Base-by-base conservation (phyloP, 2,888 invertebrate species). In the Apotomis turbidana region DNA sequence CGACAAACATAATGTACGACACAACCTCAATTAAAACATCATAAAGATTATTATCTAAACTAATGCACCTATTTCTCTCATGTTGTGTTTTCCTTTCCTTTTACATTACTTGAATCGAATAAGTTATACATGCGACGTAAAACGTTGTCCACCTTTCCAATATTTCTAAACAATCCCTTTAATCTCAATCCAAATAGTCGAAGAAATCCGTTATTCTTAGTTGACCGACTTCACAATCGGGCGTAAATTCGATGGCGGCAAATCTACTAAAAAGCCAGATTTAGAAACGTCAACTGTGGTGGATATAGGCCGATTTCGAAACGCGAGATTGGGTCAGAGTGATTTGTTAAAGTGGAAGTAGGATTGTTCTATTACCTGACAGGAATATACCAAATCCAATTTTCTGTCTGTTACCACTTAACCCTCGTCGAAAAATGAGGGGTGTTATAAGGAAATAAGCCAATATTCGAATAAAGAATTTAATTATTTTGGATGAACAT, bases 261-360 rank as follows among this genome's bases (percentile, higher is more conserved):
- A 71, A 62, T 67, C 71, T 55, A 59, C 58, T 70, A 71, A 57
- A 71, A 57, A 71, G 38, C 67, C 71, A 55, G 67, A 71, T 67
- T 71, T 71, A 71, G 71, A 70, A 70, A 58, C 70, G 70, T 70
- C 70, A 70, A 63, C 69, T 49, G 49, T 57, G 49, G 67, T 38
- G 55, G 67, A 71, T 68, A 71, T 67, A 71, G 61, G 67, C 27
- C 61, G 57, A 51, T 71, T 55, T 41, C 71, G 71, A 68, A 71
- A 71, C 61, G 62, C 55, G 38, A 52, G 67, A 71, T 71, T 71
- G 51, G 60, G 67, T 38, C 51, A 49, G 38, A 44, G 61, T 57
- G 62, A 57, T 61, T 68, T 71, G 13, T 57, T 55, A 46, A 9
- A 46, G 54, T 36, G 27, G 52, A 46, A 49, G 36, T 60, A 4